phyloP scores from a whole-genome alignment of 2,797 vertebrate genomes.

The Anomalospiza imberbis region DNA sequence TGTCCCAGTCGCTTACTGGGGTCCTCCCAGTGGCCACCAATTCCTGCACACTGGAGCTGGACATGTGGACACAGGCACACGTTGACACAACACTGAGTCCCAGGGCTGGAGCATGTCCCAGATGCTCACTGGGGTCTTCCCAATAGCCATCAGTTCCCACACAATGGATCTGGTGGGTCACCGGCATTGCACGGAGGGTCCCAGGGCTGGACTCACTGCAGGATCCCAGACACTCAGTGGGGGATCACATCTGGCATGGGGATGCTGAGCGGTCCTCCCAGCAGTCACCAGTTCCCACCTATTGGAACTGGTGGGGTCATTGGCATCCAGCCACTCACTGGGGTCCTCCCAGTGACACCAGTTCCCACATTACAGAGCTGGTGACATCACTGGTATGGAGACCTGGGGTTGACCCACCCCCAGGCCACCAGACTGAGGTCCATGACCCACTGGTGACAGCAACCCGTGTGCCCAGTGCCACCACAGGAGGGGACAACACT shows the following conservation, averaged over 20 bases:
- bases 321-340: not conserved
- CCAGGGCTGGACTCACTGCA: not conserved
- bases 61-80: not conserved
- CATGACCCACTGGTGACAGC: not conserved
- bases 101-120: not conserved
- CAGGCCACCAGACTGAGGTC: not conserved
- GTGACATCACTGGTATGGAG: fast-evolving
- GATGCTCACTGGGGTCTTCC: not conserved
- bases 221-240: fast-evolving
- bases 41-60: not conserved
- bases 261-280: not conserved
- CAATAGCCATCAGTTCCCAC: not conserved
- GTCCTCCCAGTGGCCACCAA: not conserved
- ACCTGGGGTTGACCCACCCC: not conserved
- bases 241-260: not conserved
- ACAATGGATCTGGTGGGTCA: not conserved
- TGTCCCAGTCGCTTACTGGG: fast-evolving
- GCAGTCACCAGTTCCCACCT: not conserved
- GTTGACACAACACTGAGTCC: not conserved
- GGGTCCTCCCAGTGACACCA: not conserved
- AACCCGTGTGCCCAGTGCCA: fast-evolving
- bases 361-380: fast-evolving
- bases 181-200: fast-evolving
- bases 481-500: not conserved
- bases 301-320: fast-evolving